A percentile compares a stretch with the other conserved stretches of the same genome.
Evolutionary conservation across 2,113 vertebrate genomes (phyloP).

Genomic region (Muscicapa adusta): DNA sequence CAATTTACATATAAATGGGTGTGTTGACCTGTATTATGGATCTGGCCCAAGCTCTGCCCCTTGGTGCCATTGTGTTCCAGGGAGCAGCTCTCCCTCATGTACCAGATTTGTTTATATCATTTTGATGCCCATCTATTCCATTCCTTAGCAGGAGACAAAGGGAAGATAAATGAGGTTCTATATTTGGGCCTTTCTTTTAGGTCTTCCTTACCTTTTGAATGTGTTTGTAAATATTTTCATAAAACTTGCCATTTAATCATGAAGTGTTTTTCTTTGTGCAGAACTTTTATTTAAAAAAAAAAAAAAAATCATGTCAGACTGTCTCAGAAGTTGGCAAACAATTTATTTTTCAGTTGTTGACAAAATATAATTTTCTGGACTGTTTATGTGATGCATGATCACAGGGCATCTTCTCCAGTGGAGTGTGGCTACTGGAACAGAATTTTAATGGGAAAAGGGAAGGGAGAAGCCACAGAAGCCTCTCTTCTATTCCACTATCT

Average conservation of each 20-base stretch:
- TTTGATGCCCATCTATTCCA: neutral
- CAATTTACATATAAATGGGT: conserved; percentile 33
- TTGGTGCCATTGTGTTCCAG: neutral
- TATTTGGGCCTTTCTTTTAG: neutral
- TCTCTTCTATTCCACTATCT: neutral
- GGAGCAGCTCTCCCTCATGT: neutral
- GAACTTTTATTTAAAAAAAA: neutral
- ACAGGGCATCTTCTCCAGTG: neutral
- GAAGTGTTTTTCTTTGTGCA: neutral
- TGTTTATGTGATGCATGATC: neutral
- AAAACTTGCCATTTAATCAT: neutral
- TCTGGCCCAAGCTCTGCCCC: neutral
- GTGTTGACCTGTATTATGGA: neutral
- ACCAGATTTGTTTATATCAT: neutral
- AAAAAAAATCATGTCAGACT: neutral
- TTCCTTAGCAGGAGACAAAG: neutral
- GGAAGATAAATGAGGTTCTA: neutral
- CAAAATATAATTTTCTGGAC: neutral
- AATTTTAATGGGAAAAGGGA: neutral
- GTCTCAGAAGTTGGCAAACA: neutral
- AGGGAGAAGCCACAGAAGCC: neutral
- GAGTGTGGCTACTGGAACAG: neutral
- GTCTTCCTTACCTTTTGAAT: neutral
- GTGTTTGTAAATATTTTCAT: neutral
- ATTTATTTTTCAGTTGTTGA: neutral